A percentile compares a stretch with the other conserved stretches of the same genome.
Conservation (phyloP, 2,797 vertebrate genomes). For the Xerus rutilus region DNA sequence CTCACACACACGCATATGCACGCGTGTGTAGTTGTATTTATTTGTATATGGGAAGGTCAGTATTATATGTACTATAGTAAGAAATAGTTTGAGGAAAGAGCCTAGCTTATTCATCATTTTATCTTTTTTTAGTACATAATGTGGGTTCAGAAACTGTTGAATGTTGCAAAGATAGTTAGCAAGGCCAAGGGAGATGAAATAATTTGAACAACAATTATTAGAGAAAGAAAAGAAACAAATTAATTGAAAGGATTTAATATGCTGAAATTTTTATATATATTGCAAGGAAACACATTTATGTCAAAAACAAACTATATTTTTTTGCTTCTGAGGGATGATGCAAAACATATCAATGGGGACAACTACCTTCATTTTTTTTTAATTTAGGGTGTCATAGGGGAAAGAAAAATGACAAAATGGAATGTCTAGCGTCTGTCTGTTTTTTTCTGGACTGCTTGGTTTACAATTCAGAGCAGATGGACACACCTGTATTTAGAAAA, state of each 20-base stretch:
- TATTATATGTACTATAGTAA: background rate
- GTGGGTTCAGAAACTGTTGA: background rate
- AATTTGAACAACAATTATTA: constrained; percentile 44
- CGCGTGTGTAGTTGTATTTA: background rate
- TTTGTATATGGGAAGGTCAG: background rate
- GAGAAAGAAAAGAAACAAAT: background rate
- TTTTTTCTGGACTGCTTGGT: background rate
- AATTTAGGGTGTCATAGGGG: background rate
- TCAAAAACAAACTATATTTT: background rate
- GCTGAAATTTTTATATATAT: background rate
- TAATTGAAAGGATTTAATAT: constrained; percentile 2
- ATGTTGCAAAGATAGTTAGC: background rate
- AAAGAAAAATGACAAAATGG: background rate
- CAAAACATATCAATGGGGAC: background rate
- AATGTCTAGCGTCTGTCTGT: background rate
- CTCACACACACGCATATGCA: background rate
- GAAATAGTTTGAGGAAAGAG: background rate
- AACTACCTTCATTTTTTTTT: background rate
- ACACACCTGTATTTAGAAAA: constrained; percentile 22
- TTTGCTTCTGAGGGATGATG: background rate
- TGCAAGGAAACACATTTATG: too few relatives aligned
- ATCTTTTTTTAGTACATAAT: background rate
- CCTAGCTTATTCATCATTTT: background rate
- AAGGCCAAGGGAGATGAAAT: background rate
- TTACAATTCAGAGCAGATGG: background rate